A percentile compares a stretch with the other conserved stretches of the same genome.
Evolutionary conservation across 2,888 invertebrate species (phyloP).

Genomic region (Heteromurus nitidus): DNA sequence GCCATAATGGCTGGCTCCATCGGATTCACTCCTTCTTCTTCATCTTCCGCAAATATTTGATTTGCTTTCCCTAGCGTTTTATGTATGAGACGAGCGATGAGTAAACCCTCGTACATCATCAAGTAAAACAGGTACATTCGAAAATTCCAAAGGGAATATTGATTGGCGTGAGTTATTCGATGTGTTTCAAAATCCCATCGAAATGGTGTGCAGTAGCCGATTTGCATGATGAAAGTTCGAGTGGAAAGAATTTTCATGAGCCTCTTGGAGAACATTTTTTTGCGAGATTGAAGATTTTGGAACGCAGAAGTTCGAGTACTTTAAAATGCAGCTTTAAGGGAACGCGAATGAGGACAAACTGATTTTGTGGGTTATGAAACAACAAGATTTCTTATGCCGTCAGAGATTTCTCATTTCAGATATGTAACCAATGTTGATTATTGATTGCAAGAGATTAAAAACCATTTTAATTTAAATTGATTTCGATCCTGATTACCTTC

Average conservation of each 20-base stretch:
- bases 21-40: background rate
- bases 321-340: too few relatives aligned
- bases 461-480: too few relatives aligned
- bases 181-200: background rate
- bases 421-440: too few relatives aligned
- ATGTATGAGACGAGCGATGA: background rate
- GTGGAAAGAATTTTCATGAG: background rate
- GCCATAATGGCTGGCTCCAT: background rate
- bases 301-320: too few relatives aligned
- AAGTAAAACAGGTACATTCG: background rate
- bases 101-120: background rate
- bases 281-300: background rate
- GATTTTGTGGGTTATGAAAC: too few relatives aligned
- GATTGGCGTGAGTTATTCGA: background rate
- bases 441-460: too few relatives aligned
- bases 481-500: too few relatives aligned
- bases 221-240: constrained; percentile 6
- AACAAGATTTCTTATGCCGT: too few relatives aligned
- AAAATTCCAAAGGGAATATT: constrained; percentile 20
- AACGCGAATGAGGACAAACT: too few relatives aligned
- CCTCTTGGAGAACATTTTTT: constrained; percentile 8
- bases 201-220: background rate
- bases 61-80: background rate
- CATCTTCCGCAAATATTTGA: background rate
- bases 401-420: too few relatives aligned